Evolutionary conservation across 2,888 invertebrate species (phyloP).

Genomic region (Megaustenia siamemsis): DNA sequence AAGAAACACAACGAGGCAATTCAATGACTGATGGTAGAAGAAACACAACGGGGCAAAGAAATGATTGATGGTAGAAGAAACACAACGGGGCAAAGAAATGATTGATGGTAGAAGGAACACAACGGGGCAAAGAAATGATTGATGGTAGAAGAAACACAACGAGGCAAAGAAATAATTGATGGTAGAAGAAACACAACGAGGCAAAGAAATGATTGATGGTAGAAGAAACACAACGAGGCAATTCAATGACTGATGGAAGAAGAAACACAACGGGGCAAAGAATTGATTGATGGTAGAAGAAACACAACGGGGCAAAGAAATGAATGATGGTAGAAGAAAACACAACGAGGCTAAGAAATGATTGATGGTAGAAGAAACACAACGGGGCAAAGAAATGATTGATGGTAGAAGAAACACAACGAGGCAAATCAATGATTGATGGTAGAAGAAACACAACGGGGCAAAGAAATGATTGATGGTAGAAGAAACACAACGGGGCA

Average conservation of each 20-base stretch:
- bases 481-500: no score
- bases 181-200: no score
- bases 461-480: no score
- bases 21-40: not conserved
- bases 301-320: not conserved
- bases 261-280: not conserved
- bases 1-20: not conserved
- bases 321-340: not conserved
- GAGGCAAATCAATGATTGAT: not conserved
- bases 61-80: not conserved
- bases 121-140: no score
- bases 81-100: not conserved
- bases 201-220: no score
- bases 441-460: no score
- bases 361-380: not conserved
- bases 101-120: not conserved
- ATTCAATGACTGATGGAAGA: not conserved
- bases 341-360: slow-evolving; percentile 7
- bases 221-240: no score
- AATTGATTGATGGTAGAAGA: not conserved
- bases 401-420: not conserved
- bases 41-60: not conserved
- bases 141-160: no score
- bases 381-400: not conserved
- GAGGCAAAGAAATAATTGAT: no score